Conservation (phyloP, 2,888 invertebrate species). For the Amphipoea oculea region DNA sequence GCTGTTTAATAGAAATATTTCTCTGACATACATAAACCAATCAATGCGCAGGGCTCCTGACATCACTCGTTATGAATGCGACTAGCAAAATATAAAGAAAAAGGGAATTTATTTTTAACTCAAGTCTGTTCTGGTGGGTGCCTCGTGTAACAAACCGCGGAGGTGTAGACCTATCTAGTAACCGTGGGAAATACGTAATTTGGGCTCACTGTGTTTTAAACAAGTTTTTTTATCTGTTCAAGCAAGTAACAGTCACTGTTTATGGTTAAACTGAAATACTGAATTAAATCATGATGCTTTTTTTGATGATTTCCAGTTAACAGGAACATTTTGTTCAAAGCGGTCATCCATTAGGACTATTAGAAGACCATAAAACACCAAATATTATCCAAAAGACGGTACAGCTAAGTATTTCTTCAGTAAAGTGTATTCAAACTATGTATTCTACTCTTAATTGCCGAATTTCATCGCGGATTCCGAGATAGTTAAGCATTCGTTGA, state of each 20-base stretch:
- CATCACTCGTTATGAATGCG: slow-evolving; percentile 49
- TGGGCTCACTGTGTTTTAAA: background rate
- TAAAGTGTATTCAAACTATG: background rate
- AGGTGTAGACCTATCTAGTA: slow-evolving; percentile 1
- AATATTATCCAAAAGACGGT: background rate
- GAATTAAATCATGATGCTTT: background rate
- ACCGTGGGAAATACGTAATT: slow-evolving; percentile 24
- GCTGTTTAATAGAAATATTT: slow-evolving; percentile 12
- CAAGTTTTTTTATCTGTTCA: background rate
- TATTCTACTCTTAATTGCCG: background rate
- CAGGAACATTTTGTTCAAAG: background rate
- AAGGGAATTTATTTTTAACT: slow-evolving; percentile 66
- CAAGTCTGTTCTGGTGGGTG: slow-evolving; percentile 22
- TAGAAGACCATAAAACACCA: background rate
- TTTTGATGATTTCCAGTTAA: too few species aligned
- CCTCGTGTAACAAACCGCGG: slow-evolving; percentile 20
- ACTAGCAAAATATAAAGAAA: slow-evolving; percentile 59
- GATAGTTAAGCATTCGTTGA: slow-evolving; percentile 2
- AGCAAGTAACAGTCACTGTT: background rate
- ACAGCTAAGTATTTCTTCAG: background rate
- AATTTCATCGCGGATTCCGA: background rate
- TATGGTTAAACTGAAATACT: background rate
- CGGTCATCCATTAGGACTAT: too few species aligned
- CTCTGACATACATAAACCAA: background rate
- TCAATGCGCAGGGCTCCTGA: slow-evolving; percentile 37